These are phyloP conservation scores for Eonycteris spelaea DNA, from an alignment of 2,113 vertebrate species.

Conservation along the genomic window DNA sequence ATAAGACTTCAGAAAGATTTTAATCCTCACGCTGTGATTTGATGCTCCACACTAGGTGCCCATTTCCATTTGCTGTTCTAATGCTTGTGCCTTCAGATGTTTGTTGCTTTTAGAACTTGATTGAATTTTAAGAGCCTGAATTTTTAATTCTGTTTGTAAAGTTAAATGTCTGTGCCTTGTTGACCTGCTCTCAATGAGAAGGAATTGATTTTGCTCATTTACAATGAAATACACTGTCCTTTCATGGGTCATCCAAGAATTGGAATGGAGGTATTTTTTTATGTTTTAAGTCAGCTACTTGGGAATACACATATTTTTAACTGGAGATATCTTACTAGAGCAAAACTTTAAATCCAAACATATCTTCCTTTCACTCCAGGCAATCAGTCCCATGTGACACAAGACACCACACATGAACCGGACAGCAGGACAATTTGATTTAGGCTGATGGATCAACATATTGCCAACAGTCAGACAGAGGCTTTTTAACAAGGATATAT, in stretches of 20 bases:
- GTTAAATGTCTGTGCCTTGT: neutral
- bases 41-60: neutral
- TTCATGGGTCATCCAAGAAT: neutral
- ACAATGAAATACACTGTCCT: neutral
- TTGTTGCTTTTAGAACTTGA: slow-evolving; percentile 22
- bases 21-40: neutral
- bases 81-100: neutral
- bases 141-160: slow-evolving; percentile 41
- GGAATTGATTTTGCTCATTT: slow-evolving; percentile 20
- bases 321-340: neutral
- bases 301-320: neutral
- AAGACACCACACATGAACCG: neutral
- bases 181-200: neutral
- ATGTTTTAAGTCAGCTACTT: neutral
- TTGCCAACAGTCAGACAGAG: neutral
- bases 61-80: neutral
- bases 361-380: neutral
- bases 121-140: slow-evolving; percentile 32
- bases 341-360: neutral
- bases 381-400: neutral
- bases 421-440: neutral
- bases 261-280: neutral
- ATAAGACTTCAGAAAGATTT: neutral
- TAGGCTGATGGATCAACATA: neutral
- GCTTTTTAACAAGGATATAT: neutral